Base-by-base conservation (phyloP, 2,797 vertebrate genomes). In the Sebastes itinus region DNA sequence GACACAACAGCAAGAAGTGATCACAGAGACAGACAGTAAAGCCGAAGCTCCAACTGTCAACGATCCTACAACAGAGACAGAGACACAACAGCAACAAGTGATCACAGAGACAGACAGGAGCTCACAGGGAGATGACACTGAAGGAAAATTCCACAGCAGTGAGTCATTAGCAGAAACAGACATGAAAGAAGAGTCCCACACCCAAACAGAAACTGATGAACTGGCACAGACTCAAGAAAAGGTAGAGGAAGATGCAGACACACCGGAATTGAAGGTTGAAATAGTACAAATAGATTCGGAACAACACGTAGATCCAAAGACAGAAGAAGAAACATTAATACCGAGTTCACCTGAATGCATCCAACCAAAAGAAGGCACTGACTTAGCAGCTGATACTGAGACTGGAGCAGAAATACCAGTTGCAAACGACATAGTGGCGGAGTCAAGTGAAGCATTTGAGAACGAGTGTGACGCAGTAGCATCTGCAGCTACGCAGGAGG, bases 151-250 rank as follows among this genome's bases (percentile, higher is more conserved):
- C 58, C 59, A 56, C 22, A 71, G 77, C 25, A 30, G 7, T 59
- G 85, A 88, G 55, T 77, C 83, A 86, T 72, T 72, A 66, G 10
- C 60, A 80, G 78, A 80, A 81, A 74, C 18, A 11, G 75, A 80
- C 62, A 56, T 42, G 3, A 46, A 30, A 54, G 73, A 66, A 30
- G 67, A 82, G 78, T 54, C 69, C 30, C 55, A 80, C 60, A 35
- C 7, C 67, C 83, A 78, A 66, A 72, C 62, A 72, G 79, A 82
- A 65, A 75, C 14, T 6, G 25, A 64, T 14, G 30, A 6, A 49
- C 52, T 67, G 54, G 23, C 14, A 69, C 35, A 63, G 30, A 71
- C 30, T 23, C 70, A 68, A 49, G 78, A 75, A 10, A 7, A 22
- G 2, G 28, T 28, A 6, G 75, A 74, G 30, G 56, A 32, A 35